Percentiles rank a stretch among this genome's conserved stretches.
Conservation (phyloP, 2,797 vertebrate species). For the Cynopterus sphinx region DNA sequence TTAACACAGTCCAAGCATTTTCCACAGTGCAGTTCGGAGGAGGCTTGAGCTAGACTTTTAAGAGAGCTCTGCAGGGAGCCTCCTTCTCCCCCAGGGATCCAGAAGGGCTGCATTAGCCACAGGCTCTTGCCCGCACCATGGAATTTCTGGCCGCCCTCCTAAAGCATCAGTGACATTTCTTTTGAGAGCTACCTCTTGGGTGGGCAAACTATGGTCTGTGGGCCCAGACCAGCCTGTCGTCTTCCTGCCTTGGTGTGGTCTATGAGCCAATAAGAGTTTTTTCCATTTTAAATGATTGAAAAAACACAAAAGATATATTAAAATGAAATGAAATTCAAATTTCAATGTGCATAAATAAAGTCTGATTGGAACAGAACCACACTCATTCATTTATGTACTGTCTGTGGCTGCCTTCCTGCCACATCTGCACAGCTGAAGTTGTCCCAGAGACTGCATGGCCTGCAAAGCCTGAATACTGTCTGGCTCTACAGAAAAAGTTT, state of each 20-base stretch:
- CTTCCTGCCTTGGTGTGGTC: neutral
- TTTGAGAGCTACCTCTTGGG: neutral
- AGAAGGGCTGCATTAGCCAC: neutral
- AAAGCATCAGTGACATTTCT: neutral
- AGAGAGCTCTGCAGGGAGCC: neutral
- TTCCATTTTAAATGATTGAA: neutral
- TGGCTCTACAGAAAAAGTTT: neutral
- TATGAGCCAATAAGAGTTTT: neutral
- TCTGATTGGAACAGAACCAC: neutral
- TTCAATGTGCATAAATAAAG: slow-evolving; percentile 41
- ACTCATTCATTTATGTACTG: neutral
- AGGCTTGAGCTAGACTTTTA: neutral
- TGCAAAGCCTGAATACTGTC: neutral
- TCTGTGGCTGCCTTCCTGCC: neutral
- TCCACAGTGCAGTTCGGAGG: neutral
- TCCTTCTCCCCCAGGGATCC: neutral
- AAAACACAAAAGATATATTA: neutral
- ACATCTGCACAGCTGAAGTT: neutral
- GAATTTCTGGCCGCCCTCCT: neutral
- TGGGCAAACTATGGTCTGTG: neutral
- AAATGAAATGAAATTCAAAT: slow-evolving; percentile 2
- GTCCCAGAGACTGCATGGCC: neutral
- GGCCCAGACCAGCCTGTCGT: neutral
- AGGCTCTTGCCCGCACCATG: neutral
- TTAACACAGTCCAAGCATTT: neutral